Evolutionary conservation across 1,140 invertebrate genomes (phyloP).

Genomic region (Marisa cornuarietis): DNA sequence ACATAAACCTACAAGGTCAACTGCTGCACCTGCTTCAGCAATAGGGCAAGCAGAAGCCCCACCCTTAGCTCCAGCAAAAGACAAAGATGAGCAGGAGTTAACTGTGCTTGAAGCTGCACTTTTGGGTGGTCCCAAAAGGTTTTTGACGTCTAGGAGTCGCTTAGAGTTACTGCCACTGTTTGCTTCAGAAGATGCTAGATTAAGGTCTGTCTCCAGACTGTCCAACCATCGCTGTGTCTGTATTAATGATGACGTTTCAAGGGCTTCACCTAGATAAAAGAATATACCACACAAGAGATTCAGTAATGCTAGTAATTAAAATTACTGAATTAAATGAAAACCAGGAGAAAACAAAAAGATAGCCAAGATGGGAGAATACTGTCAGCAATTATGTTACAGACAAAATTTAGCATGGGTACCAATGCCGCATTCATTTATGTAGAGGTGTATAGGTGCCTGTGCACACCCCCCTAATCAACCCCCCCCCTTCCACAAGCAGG

Average conservation of each 20-base stretch:
- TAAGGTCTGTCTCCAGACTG: conserved; percentile 22
- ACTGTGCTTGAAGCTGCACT: not conserved
- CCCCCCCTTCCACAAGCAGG: no score
- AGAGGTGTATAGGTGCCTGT: no score
- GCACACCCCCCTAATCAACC: no score
- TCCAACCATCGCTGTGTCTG: conserved; percentile 26
- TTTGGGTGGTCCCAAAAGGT: conserved; percentile 8
- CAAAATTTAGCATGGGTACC: no score
- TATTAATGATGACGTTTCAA: conserved; percentile 1
- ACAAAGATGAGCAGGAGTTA: not conserved
- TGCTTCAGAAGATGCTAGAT: conserved; percentile 18
- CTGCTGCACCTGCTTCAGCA: not conserved
- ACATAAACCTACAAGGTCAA: not conserved
- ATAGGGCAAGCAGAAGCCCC: not conserved
- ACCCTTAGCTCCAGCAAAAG: not conserved
- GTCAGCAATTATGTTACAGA: no score
- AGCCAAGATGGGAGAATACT: no score
- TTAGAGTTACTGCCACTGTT: conserved; percentile 11
- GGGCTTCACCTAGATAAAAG: conserved; percentile 5
- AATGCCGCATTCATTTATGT: no score
- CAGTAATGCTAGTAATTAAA: no score
- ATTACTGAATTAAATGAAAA: no score
- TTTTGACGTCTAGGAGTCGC: conserved; percentile 13
- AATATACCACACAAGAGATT: no score
- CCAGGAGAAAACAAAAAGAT: no score